Percentiles rank a stretch among this genome's conserved stretches.
phyloP scores from a whole-genome alignment of 2,888 invertebrate species.

The Ametastegia equiseti region DNA sequence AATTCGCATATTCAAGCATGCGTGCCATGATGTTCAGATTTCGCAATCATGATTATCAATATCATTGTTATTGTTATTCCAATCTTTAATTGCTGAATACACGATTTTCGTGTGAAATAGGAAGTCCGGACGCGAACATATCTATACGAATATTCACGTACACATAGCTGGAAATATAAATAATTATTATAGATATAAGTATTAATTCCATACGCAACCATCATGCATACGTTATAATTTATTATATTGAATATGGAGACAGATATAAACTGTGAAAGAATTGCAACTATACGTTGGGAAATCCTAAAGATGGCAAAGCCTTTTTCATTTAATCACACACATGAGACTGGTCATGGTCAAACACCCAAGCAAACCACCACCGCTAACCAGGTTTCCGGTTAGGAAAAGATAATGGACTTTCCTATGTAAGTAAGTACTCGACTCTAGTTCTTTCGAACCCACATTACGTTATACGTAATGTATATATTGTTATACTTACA shows the following conservation, averaged over 20 bases:
- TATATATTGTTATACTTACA: background rate
- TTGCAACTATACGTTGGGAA: background rate
- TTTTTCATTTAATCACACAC: background rate
- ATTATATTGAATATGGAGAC: background rate
- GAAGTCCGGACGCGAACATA: too few species aligned
- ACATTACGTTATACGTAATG: background rate
- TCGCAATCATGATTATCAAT: background rate
- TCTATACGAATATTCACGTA: too few species aligned
- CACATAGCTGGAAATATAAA: too few species aligned
- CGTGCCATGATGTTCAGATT: background rate
- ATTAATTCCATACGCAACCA: too few species aligned
- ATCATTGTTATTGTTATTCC: background rate
- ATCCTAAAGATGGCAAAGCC: background rate
- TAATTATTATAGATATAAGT: too few species aligned
- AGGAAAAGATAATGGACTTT: conserved; percentile 18
- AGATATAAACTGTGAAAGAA: background rate
- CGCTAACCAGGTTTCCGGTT: conserved; percentile 23
- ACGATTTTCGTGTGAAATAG: background rate
- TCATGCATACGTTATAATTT: background rate
- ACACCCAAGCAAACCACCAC: background rate
- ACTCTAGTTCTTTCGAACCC: background rate
- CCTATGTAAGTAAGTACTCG: background rate
- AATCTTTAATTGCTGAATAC: background rate
- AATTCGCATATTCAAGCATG: background rate
- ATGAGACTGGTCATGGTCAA: background rate